These are phyloP conservation scores for Cerceris rybyensis DNA, from an alignment of 2,888 invertebrate species.

Conservation along the genomic window DNA sequence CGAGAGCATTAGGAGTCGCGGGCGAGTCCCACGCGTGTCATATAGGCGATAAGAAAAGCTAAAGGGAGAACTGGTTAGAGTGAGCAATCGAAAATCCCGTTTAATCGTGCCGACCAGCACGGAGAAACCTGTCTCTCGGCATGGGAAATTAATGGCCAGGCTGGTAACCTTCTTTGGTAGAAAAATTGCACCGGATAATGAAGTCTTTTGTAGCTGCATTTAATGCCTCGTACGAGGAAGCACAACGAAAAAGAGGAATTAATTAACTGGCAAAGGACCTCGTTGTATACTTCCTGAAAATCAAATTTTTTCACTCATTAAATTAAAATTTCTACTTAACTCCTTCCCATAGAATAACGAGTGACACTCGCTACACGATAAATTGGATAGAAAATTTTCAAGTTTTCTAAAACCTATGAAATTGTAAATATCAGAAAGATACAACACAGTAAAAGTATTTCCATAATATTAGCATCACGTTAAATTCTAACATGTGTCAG, in stretches of 20 bases:
- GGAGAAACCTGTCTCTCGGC: conserved; percentile 4
- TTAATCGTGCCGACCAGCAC: neutral
- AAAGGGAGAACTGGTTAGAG: neutral
- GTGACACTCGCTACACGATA: no score
- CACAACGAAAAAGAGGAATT: neutral
- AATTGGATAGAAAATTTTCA: no score
- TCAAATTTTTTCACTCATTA: no score
- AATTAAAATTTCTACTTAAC: no score
- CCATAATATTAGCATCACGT: no score
- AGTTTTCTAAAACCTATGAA: no score
- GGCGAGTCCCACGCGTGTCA: neutral
- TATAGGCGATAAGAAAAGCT: neutral
- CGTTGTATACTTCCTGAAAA: no score
- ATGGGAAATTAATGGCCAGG: conserved; percentile 6
- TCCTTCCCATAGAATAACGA: no score
- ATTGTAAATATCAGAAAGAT: no score
- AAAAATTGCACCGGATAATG: conserved; percentile 3
- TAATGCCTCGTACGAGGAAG: neutral
- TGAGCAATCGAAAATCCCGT: neutral
- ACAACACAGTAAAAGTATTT: no score
- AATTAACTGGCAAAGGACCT: neutral
- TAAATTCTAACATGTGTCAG: no score
- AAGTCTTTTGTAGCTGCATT: neutral
- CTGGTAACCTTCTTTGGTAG: neutral
- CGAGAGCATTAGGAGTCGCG: neutral